Evolutionary conservation across 1,140 invertebrate species (phyloP), one percentile per base, ranked within the genome.

Genomic region (Heliconius hewitsoni): DNA sequence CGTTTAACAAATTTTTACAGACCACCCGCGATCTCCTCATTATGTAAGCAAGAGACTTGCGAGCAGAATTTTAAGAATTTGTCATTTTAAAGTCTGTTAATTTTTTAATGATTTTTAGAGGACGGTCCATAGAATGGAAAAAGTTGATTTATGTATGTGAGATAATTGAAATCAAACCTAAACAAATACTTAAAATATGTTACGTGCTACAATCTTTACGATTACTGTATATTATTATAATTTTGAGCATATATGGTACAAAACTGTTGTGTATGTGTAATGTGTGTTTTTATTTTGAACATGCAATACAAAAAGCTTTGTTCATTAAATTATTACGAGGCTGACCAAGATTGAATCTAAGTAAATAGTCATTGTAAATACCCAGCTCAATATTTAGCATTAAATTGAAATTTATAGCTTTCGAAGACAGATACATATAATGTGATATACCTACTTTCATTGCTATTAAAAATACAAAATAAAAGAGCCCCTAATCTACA

Each of bases 1-100:
- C 77, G 75, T 72, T 81, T 81, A 73, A 74, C 71, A 81, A 81
- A 81, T 81, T 77, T 72, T 75, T 27, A 74, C 60, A 75, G 79
- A 81, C 79, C 79, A 81, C 79, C 79, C 79, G 76, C 79, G 79
- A 77, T 81, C 72, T 74, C 55, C 79, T 81, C 75, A 81, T 81
- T 81, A 74, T 50, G 76, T 81, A 81, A 74, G 79, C 79, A 75
- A 77, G 70, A 74, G 79, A 66, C 71, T 60, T 71, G 55, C 76
- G 76, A 70, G 55, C 76, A 76, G 75, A 74, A 81, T 81, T 81
- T 76, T 72, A 72, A 73, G 79, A 77, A 81, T 81, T 77, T 77
- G 79, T 77, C 75, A 81, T 77, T 81, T 77, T 81, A 72, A 77
- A 72, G 75, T 66, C 79, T 70, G 75, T 81, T 81, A 77, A 81